Evolutionary conservation across 2,797 vertebrate species (phyloP).

Genomic region (Cercopithecus petaurista): DNA sequence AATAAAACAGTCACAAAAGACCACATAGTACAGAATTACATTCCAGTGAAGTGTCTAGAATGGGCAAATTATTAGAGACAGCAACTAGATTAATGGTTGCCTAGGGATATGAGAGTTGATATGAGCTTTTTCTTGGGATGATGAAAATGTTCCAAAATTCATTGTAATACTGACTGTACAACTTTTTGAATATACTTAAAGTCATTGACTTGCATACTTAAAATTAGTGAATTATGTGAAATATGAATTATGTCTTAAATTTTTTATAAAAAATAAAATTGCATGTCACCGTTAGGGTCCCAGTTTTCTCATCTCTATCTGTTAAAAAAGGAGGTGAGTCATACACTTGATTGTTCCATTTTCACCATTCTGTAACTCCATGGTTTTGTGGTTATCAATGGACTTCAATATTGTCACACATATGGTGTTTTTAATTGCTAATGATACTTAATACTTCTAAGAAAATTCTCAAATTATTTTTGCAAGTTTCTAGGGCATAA

Average conservation of each 20-base stretch:
- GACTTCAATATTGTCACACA: not conserved
- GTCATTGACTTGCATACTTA: not conserved
- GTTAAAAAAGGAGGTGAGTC: not conserved
- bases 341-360: not conserved
- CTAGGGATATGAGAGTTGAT: not conserved
- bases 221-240: not conserved
- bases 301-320: not conserved
- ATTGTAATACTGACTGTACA: not conserved
- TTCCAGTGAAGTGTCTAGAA: not conserved
- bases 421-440: not conserved
- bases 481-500: constrained; percentile 3
- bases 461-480: constrained; percentile 13
- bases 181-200: not conserved
- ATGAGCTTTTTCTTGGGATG: not conserved
- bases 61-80: not conserved
- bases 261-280: constrained; percentile 12
- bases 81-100: not conserved
- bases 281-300: not conserved
- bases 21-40: not conserved
- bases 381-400: not conserved
- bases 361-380: not conserved
- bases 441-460: constrained; percentile 14
- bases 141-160: not conserved
- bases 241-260: not conserved
- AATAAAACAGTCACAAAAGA: not conserved